These are phyloP conservation scores for Botia almorhae DNA, from an alignment of 2,797 vertebrate species.

Conservation along the genomic window DNA sequence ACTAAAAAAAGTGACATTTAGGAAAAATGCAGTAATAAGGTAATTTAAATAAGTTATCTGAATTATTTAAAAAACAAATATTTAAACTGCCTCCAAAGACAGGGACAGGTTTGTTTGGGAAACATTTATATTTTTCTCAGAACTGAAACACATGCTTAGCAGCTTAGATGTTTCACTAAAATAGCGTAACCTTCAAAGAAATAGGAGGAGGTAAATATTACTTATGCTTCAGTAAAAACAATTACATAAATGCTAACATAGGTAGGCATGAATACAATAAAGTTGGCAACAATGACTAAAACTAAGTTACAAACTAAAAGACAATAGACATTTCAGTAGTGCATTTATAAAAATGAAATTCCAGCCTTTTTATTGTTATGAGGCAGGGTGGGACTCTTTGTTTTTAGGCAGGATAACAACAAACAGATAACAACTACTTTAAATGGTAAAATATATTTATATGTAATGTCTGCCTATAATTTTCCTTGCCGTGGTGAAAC, in stretches of 20 bases:
- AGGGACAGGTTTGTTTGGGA: background rate
- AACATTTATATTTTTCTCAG: background rate
- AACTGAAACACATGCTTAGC: no score
- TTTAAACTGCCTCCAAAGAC: background rate
- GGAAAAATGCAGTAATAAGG: background rate
- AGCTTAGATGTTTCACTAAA: no score
- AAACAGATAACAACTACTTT: no score
- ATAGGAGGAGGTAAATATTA: slow-evolving; percentile 50
- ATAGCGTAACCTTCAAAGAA: no score
- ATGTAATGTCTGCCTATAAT: background rate
- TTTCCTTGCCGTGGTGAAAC: background rate
- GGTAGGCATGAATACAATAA: background rate
- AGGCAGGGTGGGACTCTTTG: slow-evolving; percentile 74
- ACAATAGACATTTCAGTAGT: slow-evolving; percentile 55
- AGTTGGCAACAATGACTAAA: slow-evolving; percentile 53
- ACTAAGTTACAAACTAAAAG: slow-evolving; percentile 34
- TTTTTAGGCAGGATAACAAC: slow-evolving; percentile 33
- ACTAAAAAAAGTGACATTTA: slow-evolving; percentile 2
- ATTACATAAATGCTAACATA: slow-evolving; percentile 24
- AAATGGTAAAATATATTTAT: no score
- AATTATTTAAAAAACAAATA: slow-evolving; percentile 2
- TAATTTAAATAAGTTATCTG: background rate
- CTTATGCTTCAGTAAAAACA: slow-evolving; percentile 68
- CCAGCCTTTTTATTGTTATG: slow-evolving; percentile 75
- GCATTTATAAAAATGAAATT: slow-evolving; percentile 59